Conservation (phyloP, 2,797 vertebrate species). For the Chaenodraco wilsoni region DNA sequence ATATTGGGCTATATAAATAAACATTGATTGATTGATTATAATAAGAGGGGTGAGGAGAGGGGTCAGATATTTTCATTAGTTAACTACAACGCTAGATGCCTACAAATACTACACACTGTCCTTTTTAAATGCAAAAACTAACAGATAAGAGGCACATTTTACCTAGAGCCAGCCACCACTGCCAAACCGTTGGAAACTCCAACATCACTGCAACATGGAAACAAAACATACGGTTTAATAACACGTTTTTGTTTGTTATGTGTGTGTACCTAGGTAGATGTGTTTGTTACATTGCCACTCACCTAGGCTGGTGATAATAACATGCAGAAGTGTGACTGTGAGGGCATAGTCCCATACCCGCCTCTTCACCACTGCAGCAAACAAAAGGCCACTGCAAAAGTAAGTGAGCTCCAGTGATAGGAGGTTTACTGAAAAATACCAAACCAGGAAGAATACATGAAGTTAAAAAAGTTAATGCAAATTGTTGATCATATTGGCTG, state of each 20-base stretch:
- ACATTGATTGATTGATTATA: no score
- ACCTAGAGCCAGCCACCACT: conserved; percentile 84
- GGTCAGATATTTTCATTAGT: no score
- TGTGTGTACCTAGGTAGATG: background rate
- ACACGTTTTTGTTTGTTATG: background rate
- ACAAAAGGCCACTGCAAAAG: conserved; percentile 82
- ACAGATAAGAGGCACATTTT: conserved; percentile 22
- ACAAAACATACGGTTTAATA: background rate
- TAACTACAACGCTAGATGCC: no score
- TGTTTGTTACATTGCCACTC: conserved; percentile 30
- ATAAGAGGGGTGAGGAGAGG: no score
- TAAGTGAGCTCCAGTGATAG: conserved; percentile 85
- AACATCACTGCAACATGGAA: conserved; percentile 79
- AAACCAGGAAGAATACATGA: background rate
- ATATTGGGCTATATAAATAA: no score
- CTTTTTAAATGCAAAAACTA: background rate
- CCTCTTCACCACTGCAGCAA: conserved; percentile 80
- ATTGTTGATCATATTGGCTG: background rate
- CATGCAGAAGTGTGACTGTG: conserved; percentile 80
- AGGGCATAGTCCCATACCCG: conserved; percentile 85
- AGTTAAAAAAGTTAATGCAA: background rate
- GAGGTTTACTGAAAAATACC: conserved; percentile 74
- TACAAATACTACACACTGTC: no score
- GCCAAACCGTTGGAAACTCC: conserved; percentile 80
- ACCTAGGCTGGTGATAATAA: conserved; percentile 81